Conservation (phyloP, 2,113 vertebrate genomes). For the Vulpes vulpes region DNA sequence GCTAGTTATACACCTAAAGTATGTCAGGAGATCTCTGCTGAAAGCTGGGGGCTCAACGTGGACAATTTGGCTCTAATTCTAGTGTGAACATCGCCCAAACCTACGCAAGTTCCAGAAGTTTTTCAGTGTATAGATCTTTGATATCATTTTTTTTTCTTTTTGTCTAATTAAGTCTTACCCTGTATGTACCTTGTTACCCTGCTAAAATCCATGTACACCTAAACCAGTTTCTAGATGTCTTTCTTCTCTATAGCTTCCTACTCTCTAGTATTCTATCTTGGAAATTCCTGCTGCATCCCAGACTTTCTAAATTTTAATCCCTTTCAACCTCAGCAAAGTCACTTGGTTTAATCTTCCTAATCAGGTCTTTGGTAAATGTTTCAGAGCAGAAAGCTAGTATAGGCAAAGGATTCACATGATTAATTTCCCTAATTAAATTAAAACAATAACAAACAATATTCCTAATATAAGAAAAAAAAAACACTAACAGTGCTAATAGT, state of each 20-base stretch:
- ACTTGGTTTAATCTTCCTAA: background rate
- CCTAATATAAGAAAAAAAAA: background rate
- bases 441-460: background rate
- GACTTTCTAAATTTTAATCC: background rate
- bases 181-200: background rate
- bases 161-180: background rate
- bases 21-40: background rate
- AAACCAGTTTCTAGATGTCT: background rate
- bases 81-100: background rate
- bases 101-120: background rate
- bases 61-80: background rate
- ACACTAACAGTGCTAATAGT: background rate
- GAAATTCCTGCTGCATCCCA: background rate
- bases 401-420: background rate
- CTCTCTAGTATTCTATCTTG: background rate
- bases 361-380: background rate
- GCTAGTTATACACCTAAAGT: background rate
- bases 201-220: background rate
- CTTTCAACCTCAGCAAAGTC: background rate
- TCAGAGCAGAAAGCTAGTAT: background rate
- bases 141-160: background rate
- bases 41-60: background rate
- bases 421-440: background rate
- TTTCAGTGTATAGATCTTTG: background rate
- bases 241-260: background rate